Percentiles rank a stretch among this genome's conserved stretches.
phyloP scores from a whole-genome alignment of 1,140 invertebrate genomes.

The Anastatus disparis region DNA sequence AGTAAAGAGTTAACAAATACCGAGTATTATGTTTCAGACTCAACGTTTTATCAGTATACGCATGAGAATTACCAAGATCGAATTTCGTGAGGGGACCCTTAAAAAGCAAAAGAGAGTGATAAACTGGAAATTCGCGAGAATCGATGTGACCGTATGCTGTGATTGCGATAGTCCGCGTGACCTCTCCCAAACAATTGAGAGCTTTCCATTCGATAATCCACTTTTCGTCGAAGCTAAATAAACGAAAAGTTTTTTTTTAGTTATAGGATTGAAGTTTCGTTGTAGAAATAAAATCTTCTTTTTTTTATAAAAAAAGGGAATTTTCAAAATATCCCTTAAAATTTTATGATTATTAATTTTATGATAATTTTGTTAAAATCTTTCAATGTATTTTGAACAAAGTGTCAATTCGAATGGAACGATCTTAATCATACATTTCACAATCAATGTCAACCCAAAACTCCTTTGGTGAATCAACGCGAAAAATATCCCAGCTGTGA shows the following conservation, averaged over 20 bases:
- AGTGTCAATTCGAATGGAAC: constrained; percentile 35
- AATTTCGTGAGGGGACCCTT: not conserved
- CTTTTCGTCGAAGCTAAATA: too few species aligned
- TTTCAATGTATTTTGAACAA: too few species aligned
- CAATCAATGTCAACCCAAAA: constrained; percentile 9
- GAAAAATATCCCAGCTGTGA: constrained; percentile 32
- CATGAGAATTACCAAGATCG: not conserved
- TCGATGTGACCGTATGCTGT: constrained; percentile 28
- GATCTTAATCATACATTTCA: constrained; percentile 35
- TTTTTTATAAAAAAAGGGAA: too few species aligned
- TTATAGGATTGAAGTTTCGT: too few species aligned
- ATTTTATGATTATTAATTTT: too few species aligned
- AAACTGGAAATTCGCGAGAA: constrained; percentile 35
- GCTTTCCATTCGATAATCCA: too few species aligned
- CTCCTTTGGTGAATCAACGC: not conserved
- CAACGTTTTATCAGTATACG: too few species aligned
- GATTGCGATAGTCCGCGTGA: constrained; percentile 35
- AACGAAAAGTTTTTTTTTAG: too few species aligned
- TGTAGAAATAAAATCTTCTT: not conserved
- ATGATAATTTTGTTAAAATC: too few species aligned
- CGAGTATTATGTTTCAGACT: too few species aligned
- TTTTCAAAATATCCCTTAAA: too few species aligned
- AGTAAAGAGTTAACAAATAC: too few species aligned
- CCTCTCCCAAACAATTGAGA: constrained; percentile 8
- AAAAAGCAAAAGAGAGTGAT: not conserved